Evolutionary conservation across 2,113 vertebrate genomes (phyloP).

Genomic region (Xiphophorus hellerii): DNA sequence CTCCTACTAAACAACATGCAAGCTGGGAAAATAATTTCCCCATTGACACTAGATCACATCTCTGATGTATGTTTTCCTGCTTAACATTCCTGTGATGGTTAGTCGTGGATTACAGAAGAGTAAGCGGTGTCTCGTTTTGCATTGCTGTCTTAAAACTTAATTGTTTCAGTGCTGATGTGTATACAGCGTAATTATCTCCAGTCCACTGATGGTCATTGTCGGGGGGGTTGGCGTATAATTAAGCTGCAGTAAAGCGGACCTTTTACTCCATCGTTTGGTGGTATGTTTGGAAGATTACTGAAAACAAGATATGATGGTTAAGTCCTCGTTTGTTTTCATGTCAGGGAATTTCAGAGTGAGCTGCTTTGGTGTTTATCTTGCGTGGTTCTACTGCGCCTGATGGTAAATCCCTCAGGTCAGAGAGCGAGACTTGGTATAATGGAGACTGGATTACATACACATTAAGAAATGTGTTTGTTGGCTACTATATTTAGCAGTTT

Average conservation of each 20-base stretch:
- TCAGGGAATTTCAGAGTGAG: background rate
- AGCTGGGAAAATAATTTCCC: background rate
- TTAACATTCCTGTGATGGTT: background rate
- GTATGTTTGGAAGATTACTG: background rate
- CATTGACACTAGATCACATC: background rate
- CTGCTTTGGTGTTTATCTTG: background rate
- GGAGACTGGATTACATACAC: background rate
- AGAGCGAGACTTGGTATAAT: background rate
- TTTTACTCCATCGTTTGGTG: no score
- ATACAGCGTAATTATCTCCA: no score
- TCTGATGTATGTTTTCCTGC: background rate
- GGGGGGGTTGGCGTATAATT: background rate
- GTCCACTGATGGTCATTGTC: no score
- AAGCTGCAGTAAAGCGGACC: background rate
- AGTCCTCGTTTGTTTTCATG: background rate
- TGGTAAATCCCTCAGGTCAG: background rate
- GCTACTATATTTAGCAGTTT: background rate
- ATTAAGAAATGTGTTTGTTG: background rate
- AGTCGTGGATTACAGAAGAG: background rate
- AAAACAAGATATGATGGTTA: background rate
- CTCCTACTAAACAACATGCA: background rate
- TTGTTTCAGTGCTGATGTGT: background rate
- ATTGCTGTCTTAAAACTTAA: background rate
- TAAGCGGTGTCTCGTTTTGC: background rate
- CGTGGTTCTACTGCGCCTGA: background rate